Base-by-base conservation (phyloP, 2,113 vertebrate species). In the Pterocles gutturalis region DNA sequence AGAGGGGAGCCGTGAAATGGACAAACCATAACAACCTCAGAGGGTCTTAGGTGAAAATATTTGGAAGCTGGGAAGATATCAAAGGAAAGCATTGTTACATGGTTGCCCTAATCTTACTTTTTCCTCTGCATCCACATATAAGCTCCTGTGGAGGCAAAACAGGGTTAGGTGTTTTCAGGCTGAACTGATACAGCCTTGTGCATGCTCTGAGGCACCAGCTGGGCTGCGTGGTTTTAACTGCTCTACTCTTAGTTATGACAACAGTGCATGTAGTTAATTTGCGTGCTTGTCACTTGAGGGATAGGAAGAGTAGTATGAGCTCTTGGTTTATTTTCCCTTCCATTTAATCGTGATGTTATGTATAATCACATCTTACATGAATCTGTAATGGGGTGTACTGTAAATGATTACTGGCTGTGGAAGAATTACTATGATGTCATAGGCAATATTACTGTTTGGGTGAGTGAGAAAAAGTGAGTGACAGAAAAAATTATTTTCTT, bases 141-240 rank as follows among this genome's bases (percentile, higher is more conserved):
- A 58, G 9, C 28, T 73, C 2, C 6, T 54, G 10, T 76, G 79
- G 28, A 49, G 9, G 20, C 38, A 79, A 38, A 75, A 28, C 0
- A 2, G 38, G n/a, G 7, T 77, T 36, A 41, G 13, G 2, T 79
- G 11, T 4, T 46, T 82, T 75, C 62, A 28, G 8, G 65, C 11
- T 48, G 34, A 65, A 28, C 16, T 55, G 6, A 33, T 71, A 10
- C 7, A 54, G 12, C 25, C 14, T 76, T 93, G 10, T 83, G 6
- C 41, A 24, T 38, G 10, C 16, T 69, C 15, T 45, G 57, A 9
- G 0, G 3, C 1, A 2, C 3, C 24, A 45, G 2, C 7, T 67
- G 19, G 5, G n/a, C 14, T 17, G 24, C 3, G 1, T 62, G 43
- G 51, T 79, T 85, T 88, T 83, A 79, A n/a, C 38, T 76, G 18